These are phyloP conservation scores for Scortum barcoo DNA, from an alignment of 2,113 vertebrate genomes.

Conservation along the genomic window DNA sequence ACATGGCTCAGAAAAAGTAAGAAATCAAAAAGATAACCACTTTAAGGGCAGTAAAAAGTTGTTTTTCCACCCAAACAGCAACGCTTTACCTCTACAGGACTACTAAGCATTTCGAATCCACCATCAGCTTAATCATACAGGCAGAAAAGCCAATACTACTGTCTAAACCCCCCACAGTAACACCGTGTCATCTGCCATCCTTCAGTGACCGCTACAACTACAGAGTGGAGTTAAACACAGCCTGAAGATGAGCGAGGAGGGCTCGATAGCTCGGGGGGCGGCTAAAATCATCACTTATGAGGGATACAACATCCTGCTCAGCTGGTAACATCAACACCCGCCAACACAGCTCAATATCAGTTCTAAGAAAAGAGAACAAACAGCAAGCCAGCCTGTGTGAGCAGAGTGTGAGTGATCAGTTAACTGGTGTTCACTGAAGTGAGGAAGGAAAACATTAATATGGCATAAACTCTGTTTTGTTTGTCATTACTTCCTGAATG, in stretches of 20 bases:
- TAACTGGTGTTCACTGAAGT: background rate
- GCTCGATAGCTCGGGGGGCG: conserved; percentile 70
- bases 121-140: background rate
- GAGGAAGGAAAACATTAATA: background rate
- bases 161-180: background rate
- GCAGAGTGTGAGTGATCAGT: background rate
- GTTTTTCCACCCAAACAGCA: background rate
- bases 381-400: background rate
- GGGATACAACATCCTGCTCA: conserved; percentile 79
- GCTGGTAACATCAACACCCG: conserved; percentile 52
- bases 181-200: conserved; percentile 16
- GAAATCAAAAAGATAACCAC: background rate
- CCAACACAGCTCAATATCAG: conserved; percentile 3
- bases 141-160: background rate
- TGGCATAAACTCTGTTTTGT: background rate
- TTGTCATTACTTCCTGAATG: conserved; percentile 14
- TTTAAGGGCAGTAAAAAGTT: background rate
- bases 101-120: background rate
- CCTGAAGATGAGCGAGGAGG: conserved; percentile 77
- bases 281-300: conserved; percentile 80
- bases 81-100: background rate
- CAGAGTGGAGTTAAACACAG: conserved; percentile 85
- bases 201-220: conserved; percentile 79
- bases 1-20: background rate
- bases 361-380: background rate